Conservation (phyloP, 2,888 invertebrate genomes). For the Chrysomela aeneicollis region DNA sequence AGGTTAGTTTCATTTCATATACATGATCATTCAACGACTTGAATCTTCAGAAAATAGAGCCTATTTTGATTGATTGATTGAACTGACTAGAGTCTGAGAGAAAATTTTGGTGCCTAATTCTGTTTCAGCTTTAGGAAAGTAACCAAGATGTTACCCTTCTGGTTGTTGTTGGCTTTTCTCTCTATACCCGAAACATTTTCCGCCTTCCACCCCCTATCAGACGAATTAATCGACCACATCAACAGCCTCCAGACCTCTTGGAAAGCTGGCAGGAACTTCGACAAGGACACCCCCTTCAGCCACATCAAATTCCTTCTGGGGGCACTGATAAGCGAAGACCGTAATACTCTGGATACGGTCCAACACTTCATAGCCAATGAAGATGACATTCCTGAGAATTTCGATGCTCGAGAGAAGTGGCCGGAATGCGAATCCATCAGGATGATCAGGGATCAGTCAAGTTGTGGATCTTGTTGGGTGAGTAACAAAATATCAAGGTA, state of each 20-base stretch:
- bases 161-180: background rate
- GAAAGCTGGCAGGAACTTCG: slow-evolving; percentile 83
- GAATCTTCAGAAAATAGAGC: too few relatives aligned
- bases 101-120: too few relatives aligned
- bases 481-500: too few relatives aligned
- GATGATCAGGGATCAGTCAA: slow-evolving; percentile 82
- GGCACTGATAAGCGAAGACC: slow-evolving; percentile 59
- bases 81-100: too few relatives aligned
- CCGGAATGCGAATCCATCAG: slow-evolving; percentile 81
- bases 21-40: too few relatives aligned
- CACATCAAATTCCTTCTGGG: slow-evolving; percentile 76
- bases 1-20: too few relatives aligned
- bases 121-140: too few relatives aligned
- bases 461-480: slow-evolving; percentile 91
- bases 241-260: slow-evolving; percentile 75
- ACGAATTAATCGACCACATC: slow-evolving; percentile 75
- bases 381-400: slow-evolving; percentile 68
- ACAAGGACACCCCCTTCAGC: slow-evolving; percentile 64
- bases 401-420: slow-evolving; percentile 83
- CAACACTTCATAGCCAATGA: background rate
- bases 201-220: slow-evolving; percentile 67
- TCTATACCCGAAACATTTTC: background rate
- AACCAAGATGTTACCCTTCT: too few relatives aligned
- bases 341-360: background rate
- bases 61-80: too few relatives aligned